Conservation (phyloP, 2,797 vertebrate species). For the Notolabrus celidotus region DNA sequence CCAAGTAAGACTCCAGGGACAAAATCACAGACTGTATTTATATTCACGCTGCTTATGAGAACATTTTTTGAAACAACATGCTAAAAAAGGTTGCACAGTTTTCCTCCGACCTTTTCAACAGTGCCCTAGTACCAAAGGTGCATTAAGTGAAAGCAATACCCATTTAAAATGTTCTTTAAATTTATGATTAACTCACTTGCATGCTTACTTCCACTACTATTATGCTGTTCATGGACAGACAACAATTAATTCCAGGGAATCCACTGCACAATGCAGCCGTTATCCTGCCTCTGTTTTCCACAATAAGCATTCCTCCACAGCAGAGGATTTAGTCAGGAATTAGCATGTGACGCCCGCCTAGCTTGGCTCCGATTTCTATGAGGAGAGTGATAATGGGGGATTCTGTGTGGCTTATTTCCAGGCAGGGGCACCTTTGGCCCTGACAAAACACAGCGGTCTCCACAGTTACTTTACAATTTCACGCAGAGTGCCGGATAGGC, state of each 20-base stretch:
- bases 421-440: constrained; percentile 74
- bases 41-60: too few relatives aligned
- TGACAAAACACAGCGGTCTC: constrained; percentile 68
- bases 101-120: too few relatives aligned
- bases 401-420: constrained; percentile 76
- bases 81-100: too few relatives aligned
- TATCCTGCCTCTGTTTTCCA: constrained; percentile 49
- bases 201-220: constrained; percentile 11
- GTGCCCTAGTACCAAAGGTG: neutral
- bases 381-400: constrained; percentile 69
- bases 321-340: constrained; percentile 68
- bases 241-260: constrained; percentile 30
- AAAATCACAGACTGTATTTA: neutral
- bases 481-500: constrained; percentile 60
- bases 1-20: neutral
- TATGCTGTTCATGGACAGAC: constrained; percentile 19
- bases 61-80: too few relatives aligned
- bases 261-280: constrained; percentile 37
- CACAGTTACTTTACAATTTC: constrained; percentile 80
- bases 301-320: constrained; percentile 68
- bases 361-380: constrained; percentile 61
- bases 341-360: constrained; percentile 68
- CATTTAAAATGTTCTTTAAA: constrained; percentile 4
- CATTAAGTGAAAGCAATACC: neutral
- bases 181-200: constrained; percentile 1